Evolutionary conservation across 2,888 invertebrate species (phyloP).

Genomic region (Rotaria sp.): DNA sequence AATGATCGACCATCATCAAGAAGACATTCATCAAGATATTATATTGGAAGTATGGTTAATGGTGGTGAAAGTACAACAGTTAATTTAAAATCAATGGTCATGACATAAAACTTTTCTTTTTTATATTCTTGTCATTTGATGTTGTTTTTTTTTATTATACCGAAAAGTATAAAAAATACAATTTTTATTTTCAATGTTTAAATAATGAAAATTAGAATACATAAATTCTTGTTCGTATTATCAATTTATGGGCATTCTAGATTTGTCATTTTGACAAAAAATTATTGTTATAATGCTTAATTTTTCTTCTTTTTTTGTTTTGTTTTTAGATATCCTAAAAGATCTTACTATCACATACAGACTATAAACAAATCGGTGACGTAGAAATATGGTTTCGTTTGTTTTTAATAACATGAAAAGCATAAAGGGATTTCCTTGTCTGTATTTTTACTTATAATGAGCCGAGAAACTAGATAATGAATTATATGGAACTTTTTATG

Average conservation of each 20-base stretch:
- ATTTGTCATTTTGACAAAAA: no score
- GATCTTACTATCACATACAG: not conserved
- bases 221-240: not conserved
- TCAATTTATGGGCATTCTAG: not conserved
- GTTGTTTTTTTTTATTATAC: not conserved
- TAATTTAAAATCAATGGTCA: not conserved
- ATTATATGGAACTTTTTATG: not conserved
- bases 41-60: not conserved
- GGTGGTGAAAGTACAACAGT: not conserved
- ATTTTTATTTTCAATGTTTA: not conserved
- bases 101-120: not conserved
- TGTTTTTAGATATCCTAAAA: no score
- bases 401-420: not conserved
- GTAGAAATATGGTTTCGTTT: not conserved
- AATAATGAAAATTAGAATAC: not conserved
- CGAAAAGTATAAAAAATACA: not conserved
- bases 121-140: not conserved
- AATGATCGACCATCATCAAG: not conserved
- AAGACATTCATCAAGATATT: conserved; percentile 4
- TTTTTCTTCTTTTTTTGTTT: no score
- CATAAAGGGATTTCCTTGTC: not conserved
- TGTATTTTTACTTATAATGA: not conserved
- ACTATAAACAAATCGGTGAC: not conserved
- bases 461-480: not conserved
- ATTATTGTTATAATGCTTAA: no score